Base-by-base conservation (phyloP, 2,113 vertebrate species). In the Lathamus discolor region DNA sequence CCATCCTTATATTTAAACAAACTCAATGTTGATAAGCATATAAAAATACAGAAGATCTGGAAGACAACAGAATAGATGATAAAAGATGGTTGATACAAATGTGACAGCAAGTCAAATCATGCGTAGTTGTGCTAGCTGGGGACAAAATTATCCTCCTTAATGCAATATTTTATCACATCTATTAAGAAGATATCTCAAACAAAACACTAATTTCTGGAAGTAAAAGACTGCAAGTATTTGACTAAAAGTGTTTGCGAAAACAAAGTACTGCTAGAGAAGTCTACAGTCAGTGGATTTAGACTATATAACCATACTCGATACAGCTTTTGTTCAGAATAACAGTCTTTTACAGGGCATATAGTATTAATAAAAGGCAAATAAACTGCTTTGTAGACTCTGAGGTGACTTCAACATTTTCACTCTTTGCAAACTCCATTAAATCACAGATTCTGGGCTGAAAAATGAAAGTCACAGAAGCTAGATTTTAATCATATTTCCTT, bases 311-410 rank as follows among this genome's bases (percentile, higher is more conserved):
- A 41, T 52, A 37, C 15, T 68, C 27, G 28, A 15, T 41, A 43
- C 20, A 78, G 14, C 19, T 41, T 75, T 73, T 69, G 17, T 81
- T 91, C 55, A 69, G 37, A 51, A n/a, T 28, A 90, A 89, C 18
- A 46, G 35, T 41, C 41, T 91, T 88, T 92, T 67, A 74, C 46
- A 75, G 33, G 28, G 12, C 31, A 46, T 75, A 83, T 8, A 87
- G 48, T 63, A 69, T 44, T 75, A 88, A 75, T 79, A 92, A 88
- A 91, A 92, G 28, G 5, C 22, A 95, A 83, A 91, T 92, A 92
- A 74, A 81, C 54, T 83, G 18, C 29, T 88, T 29, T 91, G 29
- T 86, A 49, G 61, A 81, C 62, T 83, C 48, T 81, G 10, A 13
- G 62, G 29, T 57, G 35, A 77, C 33, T 86, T 72, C 41, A 84